A percentile compares a stretch with the other conserved stretches of the same genome.
phyloP scores from a whole-genome alignment of 1,140 invertebrate genomes.

The Bombus fervidus region DNA sequence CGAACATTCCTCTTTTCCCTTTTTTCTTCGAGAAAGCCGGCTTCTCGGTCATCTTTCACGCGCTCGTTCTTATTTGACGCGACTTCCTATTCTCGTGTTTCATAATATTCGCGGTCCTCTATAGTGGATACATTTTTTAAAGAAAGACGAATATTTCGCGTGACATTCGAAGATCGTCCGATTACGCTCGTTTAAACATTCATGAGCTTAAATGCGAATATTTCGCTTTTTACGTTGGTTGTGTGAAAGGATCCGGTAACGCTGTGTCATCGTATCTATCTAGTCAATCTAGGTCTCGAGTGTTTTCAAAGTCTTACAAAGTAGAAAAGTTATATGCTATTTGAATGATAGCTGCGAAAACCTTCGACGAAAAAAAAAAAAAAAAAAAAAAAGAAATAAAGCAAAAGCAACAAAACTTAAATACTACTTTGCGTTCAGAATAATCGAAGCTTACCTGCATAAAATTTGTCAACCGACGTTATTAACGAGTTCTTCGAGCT shows the following conservation, averaged over 20 bases:
- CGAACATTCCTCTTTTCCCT: not conserved
- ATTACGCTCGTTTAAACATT: not conserved
- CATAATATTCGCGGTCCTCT: not conserved
- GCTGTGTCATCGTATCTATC: not conserved
- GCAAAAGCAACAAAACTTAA: not conserved
- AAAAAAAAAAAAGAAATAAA: not conserved
- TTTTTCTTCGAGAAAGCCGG: slow-evolving; percentile 24
- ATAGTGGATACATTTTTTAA: too few relatives aligned
- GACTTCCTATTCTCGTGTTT: not conserved
- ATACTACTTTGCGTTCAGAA: not conserved
- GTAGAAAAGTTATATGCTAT: not conserved
- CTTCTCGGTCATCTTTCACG: slow-evolving; percentile 21
- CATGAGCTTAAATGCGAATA: not conserved
- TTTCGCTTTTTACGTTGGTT: not conserved
- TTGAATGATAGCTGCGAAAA: not conserved
- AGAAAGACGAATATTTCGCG: not conserved
- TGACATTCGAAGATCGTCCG: not conserved
- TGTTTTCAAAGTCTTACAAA: not conserved
- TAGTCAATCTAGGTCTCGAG: not conserved
- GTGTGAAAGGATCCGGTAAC: too few relatives aligned
- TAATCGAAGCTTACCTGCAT: not conserved
- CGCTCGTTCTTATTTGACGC: too few relatives aligned
- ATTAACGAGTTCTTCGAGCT: too few relatives aligned
- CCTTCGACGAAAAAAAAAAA: too few relatives aligned
- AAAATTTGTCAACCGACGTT: not conserved